Percentiles rank a stretch among this genome's conserved stretches.
phyloP scores from a whole-genome alignment of 2,113 vertebrate genomes.

The Heterocephalus glaber region DNA sequence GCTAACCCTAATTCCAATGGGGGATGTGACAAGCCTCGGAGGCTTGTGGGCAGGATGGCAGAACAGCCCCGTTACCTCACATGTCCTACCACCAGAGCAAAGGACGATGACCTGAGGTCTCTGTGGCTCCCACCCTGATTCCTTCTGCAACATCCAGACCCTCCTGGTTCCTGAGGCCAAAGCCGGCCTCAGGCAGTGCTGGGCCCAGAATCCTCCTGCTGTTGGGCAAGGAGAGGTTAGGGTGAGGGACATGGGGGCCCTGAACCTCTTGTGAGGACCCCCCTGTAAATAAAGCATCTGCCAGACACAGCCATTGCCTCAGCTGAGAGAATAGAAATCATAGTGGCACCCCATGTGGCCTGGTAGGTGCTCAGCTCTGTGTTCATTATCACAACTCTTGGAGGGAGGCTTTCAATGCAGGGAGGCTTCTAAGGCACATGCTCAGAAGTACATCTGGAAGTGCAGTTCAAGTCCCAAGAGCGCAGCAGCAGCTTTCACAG shows the following conservation, averaged over 20 bases:
- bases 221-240: too few species aligned
- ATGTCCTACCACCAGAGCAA: neutral
- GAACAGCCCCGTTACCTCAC: neutral
- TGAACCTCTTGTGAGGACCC: neutral
- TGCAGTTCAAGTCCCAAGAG: neutral
- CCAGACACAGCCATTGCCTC: neutral
- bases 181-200: neutral
- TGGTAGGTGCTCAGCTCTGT: too few species aligned
- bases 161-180: neutral
- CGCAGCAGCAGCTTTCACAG: neutral
- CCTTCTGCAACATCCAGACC: neutral
- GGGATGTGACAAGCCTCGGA: too few species aligned
- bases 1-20: neutral
- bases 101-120: too few species aligned
- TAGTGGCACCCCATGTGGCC: neutral
- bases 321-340: neutral
- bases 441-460: neutral
- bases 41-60: neutral
- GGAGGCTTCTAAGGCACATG: neutral
- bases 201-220: too few species aligned
- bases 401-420: fast-evolving
- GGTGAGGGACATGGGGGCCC: neutral
- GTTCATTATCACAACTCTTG: too few species aligned
- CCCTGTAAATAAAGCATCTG: neutral
- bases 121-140: too few species aligned